Evolutionary conservation across 2,888 invertebrate genomes (phyloP).

Genomic region (Mythimna vitellina): DNA sequence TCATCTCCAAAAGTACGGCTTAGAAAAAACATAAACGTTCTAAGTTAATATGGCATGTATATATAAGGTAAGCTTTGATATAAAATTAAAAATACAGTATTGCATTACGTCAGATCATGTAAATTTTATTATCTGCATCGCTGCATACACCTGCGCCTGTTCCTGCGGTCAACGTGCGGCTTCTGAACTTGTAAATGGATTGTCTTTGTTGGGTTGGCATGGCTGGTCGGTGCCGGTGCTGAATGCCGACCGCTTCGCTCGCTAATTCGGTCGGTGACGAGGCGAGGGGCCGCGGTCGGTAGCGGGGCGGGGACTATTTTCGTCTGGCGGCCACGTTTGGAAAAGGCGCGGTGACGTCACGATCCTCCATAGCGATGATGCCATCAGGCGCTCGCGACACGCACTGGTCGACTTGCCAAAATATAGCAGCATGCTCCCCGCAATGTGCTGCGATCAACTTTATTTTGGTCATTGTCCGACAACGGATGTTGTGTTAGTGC

Average conservation of each 20-base stretch:
- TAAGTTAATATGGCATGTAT: not conserved
- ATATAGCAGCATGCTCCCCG: slow-evolving; percentile 84
- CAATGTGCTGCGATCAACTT: slow-evolving; percentile 82
- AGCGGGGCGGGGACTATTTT: slow-evolving; percentile 89
- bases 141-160: slow-evolving; percentile 14
- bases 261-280: slow-evolving; percentile 89
- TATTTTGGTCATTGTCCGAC: slow-evolving; percentile 87
- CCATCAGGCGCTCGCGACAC: slow-evolving; percentile 88
- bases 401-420: slow-evolving; percentile 88
- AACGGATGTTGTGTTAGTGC: slow-evolving; percentile 69
- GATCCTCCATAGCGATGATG: slow-evolving; percentile 89
- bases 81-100: not conserved
- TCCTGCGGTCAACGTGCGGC: slow-evolving; percentile 37
- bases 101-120: slow-evolving; percentile 14
- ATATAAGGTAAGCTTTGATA: not conserved
- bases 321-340: slow-evolving; percentile 91
- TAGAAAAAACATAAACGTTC: not conserved
- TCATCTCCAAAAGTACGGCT: slow-evolving; percentile 2
- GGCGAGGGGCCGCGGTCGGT: slow-evolving; percentile 81
- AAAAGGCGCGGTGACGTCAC: slow-evolving; percentile 90
- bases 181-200: slow-evolving; percentile 61
- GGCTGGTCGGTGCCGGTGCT: slow-evolving; percentile 70
- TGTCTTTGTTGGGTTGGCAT: slow-evolving; percentile 63
- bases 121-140: slow-evolving; percentile 11
- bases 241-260: slow-evolving; percentile 73